phyloP scores from a whole-genome alignment of 1,140 invertebrate species.

The Achatina immaculata region DNA sequence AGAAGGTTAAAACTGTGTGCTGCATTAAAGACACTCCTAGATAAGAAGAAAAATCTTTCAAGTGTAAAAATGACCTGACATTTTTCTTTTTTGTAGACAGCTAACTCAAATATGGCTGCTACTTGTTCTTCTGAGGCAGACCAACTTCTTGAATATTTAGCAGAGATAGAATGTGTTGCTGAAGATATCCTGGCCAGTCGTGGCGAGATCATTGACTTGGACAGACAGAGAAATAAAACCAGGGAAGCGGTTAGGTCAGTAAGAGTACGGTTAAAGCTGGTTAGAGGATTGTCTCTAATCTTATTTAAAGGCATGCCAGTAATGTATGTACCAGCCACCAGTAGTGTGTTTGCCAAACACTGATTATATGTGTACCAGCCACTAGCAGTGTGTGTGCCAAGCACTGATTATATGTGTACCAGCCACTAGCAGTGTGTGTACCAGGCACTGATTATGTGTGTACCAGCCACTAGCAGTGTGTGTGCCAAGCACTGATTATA shows the following conservation, averaged over 20 bases:
- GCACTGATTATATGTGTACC: background rate
- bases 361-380: background rate
- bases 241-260: slow-evolving; percentile 82
- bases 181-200: slow-evolving; percentile 79
- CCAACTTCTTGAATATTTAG: slow-evolving; percentile 67
- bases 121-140: background rate
- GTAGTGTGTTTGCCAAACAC: background rate
- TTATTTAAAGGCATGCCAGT: background rate
- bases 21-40: no score
- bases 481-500: no score
- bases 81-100: no score
- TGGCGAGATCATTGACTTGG: slow-evolving; percentile 81
- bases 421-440: background rate
- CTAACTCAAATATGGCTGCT: background rate
- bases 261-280: no score
- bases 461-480: no score
- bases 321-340: background rate
- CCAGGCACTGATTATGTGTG: no score
- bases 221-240: slow-evolving; percentile 83
- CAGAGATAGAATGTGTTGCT: slow-evolving; percentile 75
- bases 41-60: no score
- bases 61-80: no score
- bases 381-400: background rate
- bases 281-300: no score
- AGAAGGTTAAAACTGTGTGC: no score